Base-by-base conservation (phyloP, 2,888 invertebrate genomes). In the Lochmaea crataegi region DNA sequence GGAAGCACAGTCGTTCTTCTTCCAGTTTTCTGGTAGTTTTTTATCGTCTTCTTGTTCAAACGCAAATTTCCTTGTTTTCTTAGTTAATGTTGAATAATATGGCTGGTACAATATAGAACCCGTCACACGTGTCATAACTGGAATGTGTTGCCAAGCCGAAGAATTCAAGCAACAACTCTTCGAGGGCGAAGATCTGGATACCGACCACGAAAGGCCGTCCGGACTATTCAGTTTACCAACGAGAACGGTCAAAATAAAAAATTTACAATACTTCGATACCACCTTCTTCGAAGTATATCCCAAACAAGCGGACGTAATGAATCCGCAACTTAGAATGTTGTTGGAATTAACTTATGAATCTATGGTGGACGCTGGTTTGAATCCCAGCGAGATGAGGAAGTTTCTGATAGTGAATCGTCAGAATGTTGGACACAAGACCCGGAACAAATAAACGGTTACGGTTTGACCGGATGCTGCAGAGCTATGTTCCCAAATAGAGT, bases 401-500 rank as follows among this genome's bases (percentile, higher is more conserved):
- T 94, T n/a, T 96, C 95, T 72, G 92, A 92, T 77, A 94, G 94
- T 22, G 99, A 99, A 87, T 93, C 96, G 16, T 95, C 95, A 82
- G 96, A 97, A 84, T 92, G 92, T 82, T 96, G 96, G 93, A 93
- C 95, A 32, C 86, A 88, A 65, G 94, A 97, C 86, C 93, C 95
- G 18, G 98, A 98, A 84, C 91, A 93, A 83, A 91, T 96, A 57
- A 95, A 94, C 84, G 94, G 94, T 56, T 99, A 99, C 87, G 95
- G 94, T 73, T 90, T 98, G 84, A 97, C 96, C 2, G 99, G 99
- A 61, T 97, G 97, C 87, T 94, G 95, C 80, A 91, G 96, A 68
- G 95, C 97, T 74, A 99, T 99, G 98, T 97, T 98, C 88, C 94
- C 98, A 75, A 99, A 99, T 88, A 92, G 99, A 82, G 90, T 99